phyloP scores from a whole-genome alignment of 2,113 vertebrate species.

The Xyliphius kryptos region DNA sequence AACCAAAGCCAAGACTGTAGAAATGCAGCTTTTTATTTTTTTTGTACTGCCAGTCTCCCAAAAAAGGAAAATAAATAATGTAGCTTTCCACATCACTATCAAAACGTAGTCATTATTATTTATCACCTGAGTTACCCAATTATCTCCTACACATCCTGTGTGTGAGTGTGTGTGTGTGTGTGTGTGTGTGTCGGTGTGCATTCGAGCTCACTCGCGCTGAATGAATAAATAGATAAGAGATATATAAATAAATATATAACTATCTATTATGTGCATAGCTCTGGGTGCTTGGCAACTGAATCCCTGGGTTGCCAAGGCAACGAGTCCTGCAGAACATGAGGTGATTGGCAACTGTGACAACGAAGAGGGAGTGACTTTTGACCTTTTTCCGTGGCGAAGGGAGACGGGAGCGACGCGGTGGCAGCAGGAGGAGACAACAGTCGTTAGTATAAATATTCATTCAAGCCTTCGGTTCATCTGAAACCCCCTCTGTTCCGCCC shows the following conservation, averaged over 20 bases:
- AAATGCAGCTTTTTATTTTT: slow-evolving; percentile 4
- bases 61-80: slow-evolving; percentile 28
- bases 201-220: slow-evolving; percentile 53
- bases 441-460: slow-evolving; percentile 51
- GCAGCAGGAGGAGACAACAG: slow-evolving; percentile 43
- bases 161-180: slow-evolving; percentile 18
- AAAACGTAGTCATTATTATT: slow-evolving; percentile 62
- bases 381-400: slow-evolving; percentile 56
- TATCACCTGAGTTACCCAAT: slow-evolving; percentile 47
- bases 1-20: no score
- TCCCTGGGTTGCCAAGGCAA: slow-evolving; percentile 69
- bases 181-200: slow-evolving; percentile 18
- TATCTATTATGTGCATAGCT: slow-evolving; percentile 70
- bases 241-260: slow-evolving; percentile 73
- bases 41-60: slow-evolving; percentile 10
- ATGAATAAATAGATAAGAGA: slow-evolving; percentile 71
- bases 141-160: slow-evolving; percentile 56
- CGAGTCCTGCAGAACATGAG: slow-evolving; percentile 72
- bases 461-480: slow-evolving; percentile 26
- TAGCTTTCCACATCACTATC: slow-evolving; percentile 51
- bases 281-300: slow-evolving; percentile 73
- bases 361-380: slow-evolving; percentile 71
- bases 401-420: slow-evolving; percentile 1
- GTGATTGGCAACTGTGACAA: slow-evolving; percentile 75
- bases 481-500: not conserved